Evolutionary conservation across 2,888 invertebrate species (phyloP).

Genomic region (Diarsia mendica): DNA sequence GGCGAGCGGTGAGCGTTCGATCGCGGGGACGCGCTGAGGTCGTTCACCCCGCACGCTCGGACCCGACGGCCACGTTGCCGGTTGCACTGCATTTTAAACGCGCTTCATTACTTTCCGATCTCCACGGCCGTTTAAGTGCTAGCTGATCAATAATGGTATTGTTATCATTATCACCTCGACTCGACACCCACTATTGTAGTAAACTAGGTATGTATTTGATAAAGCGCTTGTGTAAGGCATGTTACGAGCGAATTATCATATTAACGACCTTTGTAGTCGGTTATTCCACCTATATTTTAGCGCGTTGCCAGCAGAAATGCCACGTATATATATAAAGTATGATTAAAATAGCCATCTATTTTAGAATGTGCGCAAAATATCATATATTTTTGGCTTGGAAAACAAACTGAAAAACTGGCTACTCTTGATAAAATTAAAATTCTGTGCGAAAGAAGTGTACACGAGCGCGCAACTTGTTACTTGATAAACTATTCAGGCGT

Average conservation of each 20-base stretch:
- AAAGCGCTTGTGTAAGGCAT: conserved; percentile 46
- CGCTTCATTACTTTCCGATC: conserved; percentile 73
- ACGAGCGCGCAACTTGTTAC: conserved; percentile 46
- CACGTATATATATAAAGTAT: conserved; percentile 20
- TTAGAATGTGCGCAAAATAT: conserved; percentile 34
- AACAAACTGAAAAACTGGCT: conserved; percentile 8
- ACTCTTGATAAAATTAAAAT: conserved; percentile 35
- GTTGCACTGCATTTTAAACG: conserved; percentile 70
- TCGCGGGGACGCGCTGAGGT: conserved; percentile 86
- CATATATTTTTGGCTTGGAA: conserved; percentile 27
- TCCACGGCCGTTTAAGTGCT: conserved; percentile 57
- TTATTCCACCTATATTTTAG: conserved; percentile 42
- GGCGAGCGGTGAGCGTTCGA: conserved; percentile 79
- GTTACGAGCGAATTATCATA: conserved; percentile 44
- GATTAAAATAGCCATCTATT: conserved; percentile 28
- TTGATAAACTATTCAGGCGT: conserved; percentile 52
- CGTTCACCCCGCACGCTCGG: conserved; percentile 82
- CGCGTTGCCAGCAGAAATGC: conserved; percentile 42
- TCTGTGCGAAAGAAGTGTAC: conserved; percentile 32
- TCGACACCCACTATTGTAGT: conserved; percentile 46
- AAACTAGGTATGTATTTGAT: conserved; percentile 40
- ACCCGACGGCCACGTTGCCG: conserved; percentile 73
- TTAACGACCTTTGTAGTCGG: conserved; percentile 48
- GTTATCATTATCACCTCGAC: conserved; percentile 56
- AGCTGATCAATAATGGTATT: conserved; percentile 69